phyloP scores from a whole-genome alignment of 1,140 invertebrate genomes.

The Campoletis sonorensis region DNA sequence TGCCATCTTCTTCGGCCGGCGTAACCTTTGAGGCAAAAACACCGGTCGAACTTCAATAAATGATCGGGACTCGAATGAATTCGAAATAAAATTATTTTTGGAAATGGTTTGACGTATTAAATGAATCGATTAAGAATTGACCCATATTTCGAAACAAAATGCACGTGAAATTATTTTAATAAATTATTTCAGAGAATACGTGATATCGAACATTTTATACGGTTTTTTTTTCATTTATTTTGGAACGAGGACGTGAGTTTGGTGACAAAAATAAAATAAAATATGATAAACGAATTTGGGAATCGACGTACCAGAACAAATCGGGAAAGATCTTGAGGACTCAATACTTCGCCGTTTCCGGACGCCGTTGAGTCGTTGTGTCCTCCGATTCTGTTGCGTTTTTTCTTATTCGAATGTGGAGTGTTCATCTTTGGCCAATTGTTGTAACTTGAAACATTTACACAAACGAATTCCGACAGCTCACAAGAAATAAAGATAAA shows the following conservation, averaged over 20 bases:
- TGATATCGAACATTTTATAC: too few species aligned
- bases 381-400: slow-evolving; percentile 67
- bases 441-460: slow-evolving; percentile 17
- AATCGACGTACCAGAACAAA: slow-evolving; percentile 68
- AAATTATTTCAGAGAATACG: too few species aligned
- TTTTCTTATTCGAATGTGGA: slow-evolving; percentile 71
- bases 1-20: slow-evolving; percentile 68
- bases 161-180: not conserved
- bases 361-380: slow-evolving; percentile 59
- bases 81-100: too few species aligned
- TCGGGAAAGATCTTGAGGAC: slow-evolving; percentile 66
- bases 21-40: slow-evolving; percentile 62
- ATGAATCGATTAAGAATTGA: not conserved
- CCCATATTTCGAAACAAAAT: not conserved
- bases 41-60: too few species aligned
- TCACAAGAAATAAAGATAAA: slow-evolving; percentile 18
- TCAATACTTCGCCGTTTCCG: slow-evolving; percentile 61
- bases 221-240: too few species aligned
- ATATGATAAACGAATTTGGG: slow-evolving; percentile 20
- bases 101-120: too few species aligned
- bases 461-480: slow-evolving; percentile 17
- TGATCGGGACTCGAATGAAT: too few species aligned
- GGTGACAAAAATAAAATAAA: slow-evolving; percentile 11
- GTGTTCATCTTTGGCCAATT: slow-evolving; percentile 65
- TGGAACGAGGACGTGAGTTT: too few species aligned